phyloP scores from a whole-genome alignment of 2,888 invertebrate genomes.

The Dysmachus trigonus region DNA sequence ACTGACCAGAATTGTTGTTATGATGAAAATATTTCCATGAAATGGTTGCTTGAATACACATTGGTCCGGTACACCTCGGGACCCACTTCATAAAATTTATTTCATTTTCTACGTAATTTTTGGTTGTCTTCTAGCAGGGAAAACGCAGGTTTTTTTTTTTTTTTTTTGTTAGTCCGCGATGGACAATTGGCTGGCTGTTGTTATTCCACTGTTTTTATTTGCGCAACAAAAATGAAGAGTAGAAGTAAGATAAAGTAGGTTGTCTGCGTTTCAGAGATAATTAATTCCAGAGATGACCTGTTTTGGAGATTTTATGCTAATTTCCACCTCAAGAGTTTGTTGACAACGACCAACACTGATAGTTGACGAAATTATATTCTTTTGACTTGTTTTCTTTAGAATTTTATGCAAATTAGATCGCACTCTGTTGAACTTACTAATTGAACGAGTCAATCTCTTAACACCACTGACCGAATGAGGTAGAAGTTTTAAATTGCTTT shows the following conservation, averaged over 20 bases:
- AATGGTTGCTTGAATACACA: neutral
- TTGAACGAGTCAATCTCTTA: neutral
- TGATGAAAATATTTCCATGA: neutral
- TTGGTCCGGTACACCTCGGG: neutral
- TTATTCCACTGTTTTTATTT: constrained; percentile 11
- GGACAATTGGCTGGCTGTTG: neutral
- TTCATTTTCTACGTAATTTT: neutral
- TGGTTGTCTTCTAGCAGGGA: neutral
- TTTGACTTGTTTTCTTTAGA: neutral
- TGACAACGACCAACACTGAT: neutral
- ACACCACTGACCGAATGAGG: neutral
- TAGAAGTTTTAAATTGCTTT: neutral
- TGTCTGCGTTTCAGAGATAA: neutral
- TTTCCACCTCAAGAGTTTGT: constrained; percentile 2
- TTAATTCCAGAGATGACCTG: constrained; percentile 10
- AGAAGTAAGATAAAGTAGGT: constrained; percentile 5
- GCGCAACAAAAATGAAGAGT: neutral
- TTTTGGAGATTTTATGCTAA: constrained; percentile 11
- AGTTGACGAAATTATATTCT: neutral
- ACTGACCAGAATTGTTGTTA: neutral
- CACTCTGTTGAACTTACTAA: neutral
- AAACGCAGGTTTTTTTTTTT: neutral
- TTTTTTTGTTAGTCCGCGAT: neutral
- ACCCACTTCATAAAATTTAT: neutral
- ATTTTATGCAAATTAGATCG: neutral